Percentiles rank a stretch among this genome's conserved stretches.
Evolutionary conservation across 1,140 invertebrate species (phyloP).

Genomic region (Frieseomelitta varia): DNA sequence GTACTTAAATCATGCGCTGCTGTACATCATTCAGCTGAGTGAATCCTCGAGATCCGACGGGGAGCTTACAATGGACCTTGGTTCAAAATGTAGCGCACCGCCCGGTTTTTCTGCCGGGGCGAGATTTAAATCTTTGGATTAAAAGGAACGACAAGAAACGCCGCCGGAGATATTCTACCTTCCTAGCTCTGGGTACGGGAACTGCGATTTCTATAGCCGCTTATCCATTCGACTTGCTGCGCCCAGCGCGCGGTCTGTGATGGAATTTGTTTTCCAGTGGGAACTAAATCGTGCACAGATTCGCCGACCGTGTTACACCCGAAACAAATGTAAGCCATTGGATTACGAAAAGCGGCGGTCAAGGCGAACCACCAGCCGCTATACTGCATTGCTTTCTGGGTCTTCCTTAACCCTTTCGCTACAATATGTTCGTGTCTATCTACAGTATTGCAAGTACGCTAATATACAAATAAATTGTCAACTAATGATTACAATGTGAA

Average conservation of each 20-base stretch:
- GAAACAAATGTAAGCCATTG: slow-evolving; percentile 43
- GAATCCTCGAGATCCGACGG: slow-evolving; percentile 1
- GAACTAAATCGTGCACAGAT: slow-evolving; percentile 36
- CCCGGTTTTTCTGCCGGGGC: neutral
- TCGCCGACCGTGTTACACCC: slow-evolving; percentile 13
- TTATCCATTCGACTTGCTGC: slow-evolving; percentile 34
- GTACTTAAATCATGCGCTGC: slow-evolving; percentile 35
- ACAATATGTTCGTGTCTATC: neutral
- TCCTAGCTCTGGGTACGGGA: neutral
- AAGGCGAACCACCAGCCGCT: slow-evolving; percentile 11
- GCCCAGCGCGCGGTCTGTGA: slow-evolving; percentile 3
- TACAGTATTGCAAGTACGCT: neutral
- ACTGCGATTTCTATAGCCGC: slow-evolving; percentile 23
- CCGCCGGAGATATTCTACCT: slow-evolving; percentile 4
- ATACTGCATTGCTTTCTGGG: neutral
- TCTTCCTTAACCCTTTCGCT: neutral
- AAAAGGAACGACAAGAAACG: slow-evolving; percentile 29
- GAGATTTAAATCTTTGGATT: slow-evolving; percentile 47
- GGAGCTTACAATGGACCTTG: neutral
- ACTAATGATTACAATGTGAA: no score
- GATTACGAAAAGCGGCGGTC: slow-evolving; percentile 22
- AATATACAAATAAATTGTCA: no score
- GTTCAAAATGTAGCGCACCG: neutral
- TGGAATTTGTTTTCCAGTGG: slow-evolving; percentile 45
- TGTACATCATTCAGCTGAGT: neutral